Percentiles rank a stretch among this genome's conserved stretches.
Conservation (phyloP, 2,797 vertebrate genomes). For the Oreonectes daqikongensis region DNA sequence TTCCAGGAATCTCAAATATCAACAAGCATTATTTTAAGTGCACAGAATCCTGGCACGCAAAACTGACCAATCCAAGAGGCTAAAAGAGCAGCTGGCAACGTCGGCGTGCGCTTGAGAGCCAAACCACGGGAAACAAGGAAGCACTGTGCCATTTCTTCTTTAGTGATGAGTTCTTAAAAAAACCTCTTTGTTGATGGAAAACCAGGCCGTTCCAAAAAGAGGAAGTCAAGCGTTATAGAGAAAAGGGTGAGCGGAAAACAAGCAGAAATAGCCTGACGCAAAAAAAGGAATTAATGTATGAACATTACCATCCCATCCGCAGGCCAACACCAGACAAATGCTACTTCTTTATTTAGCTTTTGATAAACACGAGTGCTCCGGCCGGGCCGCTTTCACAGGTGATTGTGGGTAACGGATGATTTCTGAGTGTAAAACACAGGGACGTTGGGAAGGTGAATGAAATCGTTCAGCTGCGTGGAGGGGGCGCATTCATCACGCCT, state of each 20-base stretch:
- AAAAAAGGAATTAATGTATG: not conserved
- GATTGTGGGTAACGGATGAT: slow-evolving; percentile 58
- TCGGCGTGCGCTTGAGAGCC: slow-evolving; percentile 3
- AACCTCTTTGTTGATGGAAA: slow-evolving; percentile 10
- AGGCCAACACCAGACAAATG: slow-evolving; percentile 25
- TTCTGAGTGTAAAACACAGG: slow-evolving; percentile 59
- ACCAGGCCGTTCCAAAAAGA: not conserved
- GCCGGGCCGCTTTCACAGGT: slow-evolving; percentile 25
- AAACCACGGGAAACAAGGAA: slow-evolving; percentile 27
- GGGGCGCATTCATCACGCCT: slow-evolving; percentile 71
- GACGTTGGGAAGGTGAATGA: slow-evolving; percentile 68
- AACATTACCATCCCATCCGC: slow-evolving; percentile 2
- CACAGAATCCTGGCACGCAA: slow-evolving; percentile 8
- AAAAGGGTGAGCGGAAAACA: not conserved
- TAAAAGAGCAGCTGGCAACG: slow-evolving; percentile 19
- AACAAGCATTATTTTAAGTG: slow-evolving; percentile 22
- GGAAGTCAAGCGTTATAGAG: not conserved
- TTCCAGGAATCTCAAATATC: slow-evolving; percentile 9
- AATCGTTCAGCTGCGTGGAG: slow-evolving; percentile 64
- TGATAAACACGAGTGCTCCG: slow-evolving; percentile 41
- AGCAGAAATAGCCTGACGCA: slow-evolving; percentile 4
- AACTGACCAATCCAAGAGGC: slow-evolving; percentile 20
- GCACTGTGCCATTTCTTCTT: slow-evolving; percentile 21
- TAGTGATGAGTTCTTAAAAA: not conserved
- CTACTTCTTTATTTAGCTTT: slow-evolving; percentile 36